Base-by-base conservation (phyloP, 2,113 vertebrate genomes). In the Raja brachyura region DNA sequence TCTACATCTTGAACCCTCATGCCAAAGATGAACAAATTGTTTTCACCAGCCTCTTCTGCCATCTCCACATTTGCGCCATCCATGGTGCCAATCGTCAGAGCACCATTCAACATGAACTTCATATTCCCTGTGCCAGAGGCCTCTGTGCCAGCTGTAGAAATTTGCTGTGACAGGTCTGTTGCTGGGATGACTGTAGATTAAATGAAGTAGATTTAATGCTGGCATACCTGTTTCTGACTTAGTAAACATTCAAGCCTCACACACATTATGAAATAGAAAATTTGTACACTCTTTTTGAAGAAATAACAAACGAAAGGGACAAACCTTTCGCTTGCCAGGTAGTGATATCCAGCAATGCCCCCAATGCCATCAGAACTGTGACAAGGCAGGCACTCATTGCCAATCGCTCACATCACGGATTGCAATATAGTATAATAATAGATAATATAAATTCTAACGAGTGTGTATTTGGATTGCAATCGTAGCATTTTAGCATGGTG, bases 101-200 rank as follows among this genome's bases (percentile, higher is more conserved):
- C 98, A 0, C 99, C 98, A 0, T 99, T 99, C 94, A 99, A 95
- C 99, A 99, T 99, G 96, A 99, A 99, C 94, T 99, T 99, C 99
- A 99, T 99, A 95, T 99, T 99, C 4, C 99, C 99, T 0, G 99
- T 99, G 0, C 99, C 98, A 0, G 99, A 99, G 0, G 99, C 99
- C 93, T 99, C 99, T 0, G 99, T 99, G 93, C 99, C 99, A 0
- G 99, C 99, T 0, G 98, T 99, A 95, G 99, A 99, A 94, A 99
- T 99, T 97, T 99, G 99, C 96, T 99, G 97, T 0, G 99, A 99
- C 94, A 99, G 95, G 94, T 99, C 99, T 0, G 98, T 98, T 8
- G 99, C 98, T 10, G 99, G 99, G 70, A 99, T 99, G 95, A 98
- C 99, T 99, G 95, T 0, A 94, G 74, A 93, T 31, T 13, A 63